Percentiles rank a stretch among this genome's conserved stretches.
These are phyloP conservation scores for Clepsis dumicolana DNA, from an alignment of 2,888 invertebrate species.

Conservation along the genomic window DNA sequence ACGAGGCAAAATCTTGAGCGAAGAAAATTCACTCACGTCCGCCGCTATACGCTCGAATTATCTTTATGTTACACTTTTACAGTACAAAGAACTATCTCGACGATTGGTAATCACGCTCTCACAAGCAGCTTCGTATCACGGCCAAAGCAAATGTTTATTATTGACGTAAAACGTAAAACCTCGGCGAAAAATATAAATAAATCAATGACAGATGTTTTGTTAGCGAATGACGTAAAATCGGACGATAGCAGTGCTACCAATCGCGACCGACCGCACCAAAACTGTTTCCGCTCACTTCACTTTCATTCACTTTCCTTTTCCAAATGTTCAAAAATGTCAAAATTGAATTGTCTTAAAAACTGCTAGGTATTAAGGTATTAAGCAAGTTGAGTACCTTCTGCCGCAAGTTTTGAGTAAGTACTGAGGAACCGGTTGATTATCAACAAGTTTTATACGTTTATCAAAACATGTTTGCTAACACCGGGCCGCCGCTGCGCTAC, in stretches of 20 bases:
- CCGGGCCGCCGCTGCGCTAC: conserved; percentile 17
- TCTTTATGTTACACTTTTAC: conserved; percentile 30
- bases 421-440: conserved; percentile 46
- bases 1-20: conserved; percentile 15
- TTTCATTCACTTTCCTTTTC: conserved; percentile 46
- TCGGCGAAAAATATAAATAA: conserved; percentile 68
- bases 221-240: conserved; percentile 73
- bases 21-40: conserved; percentile 46
- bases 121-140: conserved; percentile 34
- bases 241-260: conserved; percentile 70
- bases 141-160: conserved; percentile 35
- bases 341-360: conserved; percentile 14
- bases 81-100: conserved; percentile 43
- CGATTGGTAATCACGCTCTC: conserved; percentile 44
- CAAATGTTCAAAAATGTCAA: conserved; percentile 34
- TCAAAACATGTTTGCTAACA: conserved; percentile 68
- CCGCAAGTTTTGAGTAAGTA: conserved; percentile 49
- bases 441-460: conserved; percentile 60
- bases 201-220: conserved; percentile 63
- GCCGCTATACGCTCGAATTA: conserved; percentile 36
- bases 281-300: conserved; percentile 47
- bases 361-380: no score
- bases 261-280: conserved; percentile 62
- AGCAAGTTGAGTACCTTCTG: conserved; percentile 39
- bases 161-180: conserved; percentile 50